Evolutionary conservation across 2,797 vertebrate genomes (phyloP).

Genomic region (Sebastes steindachneri): DNA sequence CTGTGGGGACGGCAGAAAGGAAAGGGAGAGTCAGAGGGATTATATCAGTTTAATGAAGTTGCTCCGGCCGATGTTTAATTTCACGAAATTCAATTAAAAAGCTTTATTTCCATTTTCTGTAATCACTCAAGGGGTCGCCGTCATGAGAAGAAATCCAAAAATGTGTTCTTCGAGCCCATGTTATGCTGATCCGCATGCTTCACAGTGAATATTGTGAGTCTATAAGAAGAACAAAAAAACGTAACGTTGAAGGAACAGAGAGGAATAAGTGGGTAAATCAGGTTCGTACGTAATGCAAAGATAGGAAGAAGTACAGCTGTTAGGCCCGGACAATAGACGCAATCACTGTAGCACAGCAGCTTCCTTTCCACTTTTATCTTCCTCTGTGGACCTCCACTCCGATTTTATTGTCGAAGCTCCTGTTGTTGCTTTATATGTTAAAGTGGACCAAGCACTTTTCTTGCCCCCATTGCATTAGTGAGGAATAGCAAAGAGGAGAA

Average conservation of each 20-base stretch:
- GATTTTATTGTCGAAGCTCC: conserved; percentile 29
- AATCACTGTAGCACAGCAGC: conserved; percentile 6
- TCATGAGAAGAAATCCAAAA: conserved; percentile 37
- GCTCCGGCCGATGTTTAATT: conserved; percentile 72
- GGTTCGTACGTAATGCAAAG: neutral
- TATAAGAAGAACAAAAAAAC: neutral
- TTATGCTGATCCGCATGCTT: neutral
- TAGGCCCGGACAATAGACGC: conserved; percentile 13
- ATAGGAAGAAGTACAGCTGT: neutral
- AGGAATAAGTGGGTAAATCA: neutral
- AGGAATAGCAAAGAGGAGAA: neutral
- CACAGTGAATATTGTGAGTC: conserved; percentile 1
- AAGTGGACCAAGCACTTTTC: conserved; percentile 39
- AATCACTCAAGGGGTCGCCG: conserved; percentile 58
- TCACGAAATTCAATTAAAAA: conserved; percentile 76
- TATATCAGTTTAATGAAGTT: conserved; percentile 78
- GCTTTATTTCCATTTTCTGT: conserved; percentile 57
- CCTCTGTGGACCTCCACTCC: conserved; percentile 6
- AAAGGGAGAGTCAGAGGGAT: conserved; percentile 62
- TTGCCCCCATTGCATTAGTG: conserved; percentile 28
- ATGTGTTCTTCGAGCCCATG: conserved; percentile 9
- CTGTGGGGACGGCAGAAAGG: conserved; percentile 55
- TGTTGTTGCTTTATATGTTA: conserved; percentile 26
- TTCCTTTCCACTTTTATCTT: conserved; percentile 21
- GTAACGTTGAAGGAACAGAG: conserved; percentile 2